These are phyloP conservation scores for Hermetia illucens DNA, from an alignment of 1,140 invertebrate species.

Conservation along the genomic window DNA sequence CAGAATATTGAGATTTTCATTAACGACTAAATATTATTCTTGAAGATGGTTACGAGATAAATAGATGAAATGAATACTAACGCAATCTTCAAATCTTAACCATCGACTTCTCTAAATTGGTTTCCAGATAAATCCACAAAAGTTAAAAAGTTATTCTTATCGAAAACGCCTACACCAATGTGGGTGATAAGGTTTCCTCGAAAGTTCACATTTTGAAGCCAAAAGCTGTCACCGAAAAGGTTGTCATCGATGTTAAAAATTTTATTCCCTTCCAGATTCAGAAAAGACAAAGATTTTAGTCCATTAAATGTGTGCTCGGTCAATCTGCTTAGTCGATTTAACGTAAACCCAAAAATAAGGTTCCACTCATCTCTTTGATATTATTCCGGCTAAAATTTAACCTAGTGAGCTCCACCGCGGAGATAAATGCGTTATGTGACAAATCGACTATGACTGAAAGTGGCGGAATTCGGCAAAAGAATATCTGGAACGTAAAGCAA, in stretches of 20 bases:
- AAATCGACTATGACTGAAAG: constrained; percentile 22
- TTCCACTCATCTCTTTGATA: constrained; percentile 19
- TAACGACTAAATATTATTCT: constrained; percentile 17
- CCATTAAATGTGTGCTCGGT: constrained; percentile 23
- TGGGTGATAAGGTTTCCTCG: constrained; percentile 17
- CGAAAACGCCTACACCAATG: constrained; percentile 22
- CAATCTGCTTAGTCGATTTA: constrained; percentile 17
- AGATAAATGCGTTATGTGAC: constrained; percentile 21
- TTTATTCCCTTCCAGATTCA: constrained; percentile 17
- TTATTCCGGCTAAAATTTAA: constrained; percentile 25
- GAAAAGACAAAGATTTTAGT: constrained; percentile 15
- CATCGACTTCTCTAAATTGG: constrained; percentile 15
- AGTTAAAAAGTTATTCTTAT: constrained; percentile 16
- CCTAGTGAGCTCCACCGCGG: constrained; percentile 17
- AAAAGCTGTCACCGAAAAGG: constrained; percentile 22
- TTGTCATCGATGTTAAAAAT: constrained; percentile 17
- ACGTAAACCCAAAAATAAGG: constrained; percentile 22
- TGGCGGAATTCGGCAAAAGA: constrained; percentile 21
- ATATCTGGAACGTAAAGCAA: constrained; percentile 24
- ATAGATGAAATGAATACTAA: constrained; percentile 18
- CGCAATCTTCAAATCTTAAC: constrained; percentile 21
- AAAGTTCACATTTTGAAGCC: constrained; percentile 17
- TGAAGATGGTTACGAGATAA: constrained; percentile 15
- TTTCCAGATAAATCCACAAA: constrained; percentile 24
- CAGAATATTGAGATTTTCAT: too few relatives aligned